Percentiles rank a stretch among this genome's conserved stretches.
Evolutionary conservation across 2,888 invertebrate species (phyloP).

Genomic region (Sylvicola cinctus): DNA sequence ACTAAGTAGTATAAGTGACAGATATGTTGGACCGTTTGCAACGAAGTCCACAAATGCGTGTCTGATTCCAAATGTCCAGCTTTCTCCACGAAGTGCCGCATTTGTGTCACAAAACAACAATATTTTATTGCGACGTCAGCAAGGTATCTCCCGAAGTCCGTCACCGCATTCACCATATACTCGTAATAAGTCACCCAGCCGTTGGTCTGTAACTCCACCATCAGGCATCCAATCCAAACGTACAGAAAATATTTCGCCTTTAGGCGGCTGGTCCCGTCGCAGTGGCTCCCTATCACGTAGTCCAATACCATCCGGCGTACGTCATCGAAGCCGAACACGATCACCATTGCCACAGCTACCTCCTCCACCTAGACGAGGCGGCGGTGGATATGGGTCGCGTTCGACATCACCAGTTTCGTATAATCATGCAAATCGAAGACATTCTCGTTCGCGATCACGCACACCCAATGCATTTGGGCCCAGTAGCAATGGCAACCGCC

Average conservation of each 20-base stretch:
- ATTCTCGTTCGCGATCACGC: too few relatives aligned
- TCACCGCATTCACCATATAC: slow-evolving; percentile 5
- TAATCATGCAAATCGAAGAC: too few relatives aligned
- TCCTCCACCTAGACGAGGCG: not conserved
- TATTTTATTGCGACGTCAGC: slow-evolving; percentile 9
- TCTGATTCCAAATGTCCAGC: slow-evolving; percentile 7
- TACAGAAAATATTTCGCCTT: too few relatives aligned
- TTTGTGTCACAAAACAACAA: slow-evolving; percentile 10
- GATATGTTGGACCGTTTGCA: too few relatives aligned
- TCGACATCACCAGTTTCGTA: too few relatives aligned
- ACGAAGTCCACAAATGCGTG: too few relatives aligned
- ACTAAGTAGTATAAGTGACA: too few relatives aligned
- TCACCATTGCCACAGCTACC: slow-evolving; percentile 3
- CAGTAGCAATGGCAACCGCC: too few relatives aligned
- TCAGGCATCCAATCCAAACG: not conserved
- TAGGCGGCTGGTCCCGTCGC: too few relatives aligned
- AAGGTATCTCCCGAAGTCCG: slow-evolving; percentile 5
- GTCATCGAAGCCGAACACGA: slow-evolving; percentile 3
- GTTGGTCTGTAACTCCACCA: slow-evolving; percentile 4
- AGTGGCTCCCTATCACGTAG: not conserved
- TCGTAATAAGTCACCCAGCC: slow-evolving; percentile 2
- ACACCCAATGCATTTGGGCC: too few relatives aligned
- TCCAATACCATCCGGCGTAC: slow-evolving; percentile 1
- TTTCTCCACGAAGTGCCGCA: slow-evolving; percentile 10
- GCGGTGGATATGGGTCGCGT: too few relatives aligned